phyloP scores from a whole-genome alignment of 2,888 invertebrate species.

The Cryptosula pallasiana region DNA sequence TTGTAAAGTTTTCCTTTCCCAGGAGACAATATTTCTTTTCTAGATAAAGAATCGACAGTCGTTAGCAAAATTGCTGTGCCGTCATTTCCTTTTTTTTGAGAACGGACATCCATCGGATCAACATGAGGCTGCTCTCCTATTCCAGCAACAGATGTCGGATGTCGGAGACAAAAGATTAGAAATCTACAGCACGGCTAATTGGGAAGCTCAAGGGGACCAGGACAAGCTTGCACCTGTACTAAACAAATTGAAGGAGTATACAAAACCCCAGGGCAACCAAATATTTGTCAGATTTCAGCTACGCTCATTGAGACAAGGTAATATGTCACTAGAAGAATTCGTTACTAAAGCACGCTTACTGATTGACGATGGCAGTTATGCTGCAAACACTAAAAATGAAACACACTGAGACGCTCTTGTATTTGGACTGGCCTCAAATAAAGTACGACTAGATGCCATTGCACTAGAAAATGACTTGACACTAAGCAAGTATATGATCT shows the following conservation, averaged over 20 bases:
- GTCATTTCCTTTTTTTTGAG: no score
- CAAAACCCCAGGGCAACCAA: not conserved
- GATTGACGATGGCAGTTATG: not conserved
- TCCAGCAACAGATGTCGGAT: no score
- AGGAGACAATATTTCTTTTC: no score
- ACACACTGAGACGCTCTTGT: not conserved
- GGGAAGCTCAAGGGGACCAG: not conserved
- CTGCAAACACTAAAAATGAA: not conserved
- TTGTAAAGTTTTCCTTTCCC: no score
- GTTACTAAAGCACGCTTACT: not conserved
- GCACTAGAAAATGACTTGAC: not conserved
- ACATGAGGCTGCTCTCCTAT: no score
- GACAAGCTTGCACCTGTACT: not conserved
- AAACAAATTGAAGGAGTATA: not conserved
- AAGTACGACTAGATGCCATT: not conserved
- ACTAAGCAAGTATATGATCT: not conserved
- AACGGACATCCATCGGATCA: no score
- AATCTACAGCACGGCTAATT: not conserved
- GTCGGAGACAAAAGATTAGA: not conserved
- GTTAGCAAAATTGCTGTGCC: no score
- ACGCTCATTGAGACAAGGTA: not conserved
- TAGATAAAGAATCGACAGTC: no score
- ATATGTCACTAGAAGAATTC: not conserved
- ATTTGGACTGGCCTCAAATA: not conserved
- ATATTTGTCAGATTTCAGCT: not conserved